Conservation (phyloP, 2,888 invertebrate species). For the Diaprepes abbreviatus region DNA sequence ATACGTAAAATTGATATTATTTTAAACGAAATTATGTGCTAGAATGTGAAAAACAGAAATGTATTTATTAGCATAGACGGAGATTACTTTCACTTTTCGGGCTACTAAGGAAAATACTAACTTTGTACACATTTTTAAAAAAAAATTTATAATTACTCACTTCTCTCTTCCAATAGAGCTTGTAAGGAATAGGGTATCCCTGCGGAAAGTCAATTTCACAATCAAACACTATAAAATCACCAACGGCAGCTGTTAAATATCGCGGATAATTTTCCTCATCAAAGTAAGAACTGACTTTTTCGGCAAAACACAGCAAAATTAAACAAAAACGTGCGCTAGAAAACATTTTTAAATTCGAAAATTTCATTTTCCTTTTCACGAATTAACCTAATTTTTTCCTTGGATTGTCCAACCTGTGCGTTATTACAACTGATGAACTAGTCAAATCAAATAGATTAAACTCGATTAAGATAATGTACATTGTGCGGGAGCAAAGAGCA, state of each 20-base stretch:
- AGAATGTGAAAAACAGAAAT: no score
- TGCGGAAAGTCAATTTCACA: constrained; percentile 91
- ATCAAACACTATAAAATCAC: constrained; percentile 84
- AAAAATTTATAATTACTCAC: constrained; percentile 75
- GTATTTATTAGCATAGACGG: no score
- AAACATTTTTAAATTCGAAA: not conserved
- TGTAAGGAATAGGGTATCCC: constrained; percentile 86
- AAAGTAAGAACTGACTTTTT: constrained; percentile 16
- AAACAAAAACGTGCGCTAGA: not conserved
- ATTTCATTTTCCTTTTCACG: constrained; percentile 23
- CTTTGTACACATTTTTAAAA: no score
- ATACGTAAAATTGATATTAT: no score
- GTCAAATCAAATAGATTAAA: constrained; percentile 40
- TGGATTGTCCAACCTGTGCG: constrained; percentile 1
- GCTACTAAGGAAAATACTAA: no score
- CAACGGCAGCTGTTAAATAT: constrained; percentile 76
- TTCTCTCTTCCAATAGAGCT: constrained; percentile 91
- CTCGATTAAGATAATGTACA: constrained; percentile 40
- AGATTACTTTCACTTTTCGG: no score
- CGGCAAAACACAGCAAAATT: constrained; percentile 2
- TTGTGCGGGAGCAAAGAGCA: constrained; percentile 1
- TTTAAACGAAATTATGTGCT: no score
- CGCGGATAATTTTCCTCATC: constrained; percentile 48
- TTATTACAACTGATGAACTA: constrained; percentile 15
- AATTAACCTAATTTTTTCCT: constrained; percentile 8